phyloP scores from a whole-genome alignment of 1,140 invertebrate genomes.

The Drosophila setifemur region DNA sequence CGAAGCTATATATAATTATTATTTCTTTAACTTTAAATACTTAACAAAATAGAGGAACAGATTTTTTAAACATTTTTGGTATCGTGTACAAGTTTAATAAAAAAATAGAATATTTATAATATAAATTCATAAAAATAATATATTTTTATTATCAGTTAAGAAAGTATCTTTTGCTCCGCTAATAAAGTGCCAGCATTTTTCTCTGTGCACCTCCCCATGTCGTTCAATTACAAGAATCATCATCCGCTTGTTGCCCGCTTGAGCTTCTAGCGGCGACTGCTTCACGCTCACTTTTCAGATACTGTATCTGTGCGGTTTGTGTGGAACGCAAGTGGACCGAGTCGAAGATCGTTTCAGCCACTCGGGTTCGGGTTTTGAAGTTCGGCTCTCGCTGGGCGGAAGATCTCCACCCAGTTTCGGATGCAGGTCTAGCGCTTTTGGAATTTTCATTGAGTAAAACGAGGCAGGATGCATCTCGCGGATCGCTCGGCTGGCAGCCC shows the following conservation, averaged over 20 bases:
- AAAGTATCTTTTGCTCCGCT: too few relatives aligned
- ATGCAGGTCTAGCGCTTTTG: conserved; percentile 67
- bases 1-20: too few relatives aligned
- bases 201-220: conserved; percentile 5
- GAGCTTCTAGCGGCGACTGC: conserved; percentile 56
- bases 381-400: conserved; percentile 71
- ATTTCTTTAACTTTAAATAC: too few relatives aligned
- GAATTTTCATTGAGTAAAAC: conserved; percentile 77
- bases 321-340: conserved; percentile 60
- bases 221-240: conserved; percentile 3
- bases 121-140: too few relatives aligned
- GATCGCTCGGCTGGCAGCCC: conserved; percentile 42
- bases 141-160: too few relatives aligned
- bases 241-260: conserved; percentile 37
- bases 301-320: conserved; percentile 51
- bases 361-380: conserved; percentile 25
- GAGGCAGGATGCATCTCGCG: conserved; percentile 62
- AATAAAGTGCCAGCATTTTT: too few relatives aligned
- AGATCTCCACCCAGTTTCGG: conserved; percentile 82
- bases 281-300: conserved; percentile 38
- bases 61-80: too few relatives aligned
- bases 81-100: too few relatives aligned
- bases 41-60: too few relatives aligned
- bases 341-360: conserved; percentile 9
- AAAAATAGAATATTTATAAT: too few relatives aligned